These are phyloP conservation scores for Tetranychus piercei DNA, from an alignment of 2,888 invertebrate species.

Conservation along the genomic window DNA sequence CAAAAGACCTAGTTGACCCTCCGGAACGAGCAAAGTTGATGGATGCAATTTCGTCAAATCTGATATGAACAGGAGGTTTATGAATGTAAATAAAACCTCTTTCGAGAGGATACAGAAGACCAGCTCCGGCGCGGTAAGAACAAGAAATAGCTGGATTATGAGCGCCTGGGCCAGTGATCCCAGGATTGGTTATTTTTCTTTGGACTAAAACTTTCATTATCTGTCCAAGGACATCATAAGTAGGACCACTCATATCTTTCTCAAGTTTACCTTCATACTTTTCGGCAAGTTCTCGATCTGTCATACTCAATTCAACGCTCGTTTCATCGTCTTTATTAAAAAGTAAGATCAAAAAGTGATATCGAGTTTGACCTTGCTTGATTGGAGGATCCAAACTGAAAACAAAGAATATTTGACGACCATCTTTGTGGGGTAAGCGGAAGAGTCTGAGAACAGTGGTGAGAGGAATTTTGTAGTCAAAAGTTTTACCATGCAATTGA, in stretches of 20 bases:
- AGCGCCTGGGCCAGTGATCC: slow-evolving; percentile 56
- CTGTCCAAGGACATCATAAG: slow-evolving; percentile 84
- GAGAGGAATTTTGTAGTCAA: slow-evolving; percentile 98
- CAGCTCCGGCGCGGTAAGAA: slow-evolving; percentile 92
- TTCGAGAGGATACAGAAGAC: slow-evolving; percentile 88
- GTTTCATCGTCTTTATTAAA: slow-evolving; percentile 89
- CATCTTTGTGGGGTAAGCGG: slow-evolving; percentile 85
- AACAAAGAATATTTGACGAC: slow-evolving; percentile 94
- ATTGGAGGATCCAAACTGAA: slow-evolving; percentile 90
- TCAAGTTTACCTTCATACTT: slow-evolving; percentile 81
- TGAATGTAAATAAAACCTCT: slow-evolving; percentile 95
- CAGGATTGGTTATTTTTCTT: slow-evolving; percentile 82
- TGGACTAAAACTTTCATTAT: slow-evolving; percentile 90
- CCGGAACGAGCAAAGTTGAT: slow-evolving; percentile 91
- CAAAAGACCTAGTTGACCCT: slow-evolving; percentile 49
- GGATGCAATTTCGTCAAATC: slow-evolving; percentile 83
- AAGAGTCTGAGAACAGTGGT: slow-evolving; percentile 85
- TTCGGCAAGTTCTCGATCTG: slow-evolving; percentile 77
- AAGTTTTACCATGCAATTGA: slow-evolving; percentile 90
- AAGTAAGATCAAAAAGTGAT: slow-evolving; percentile 80
- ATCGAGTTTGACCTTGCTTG: slow-evolving; percentile 95
- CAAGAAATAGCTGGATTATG: slow-evolving; percentile 78
- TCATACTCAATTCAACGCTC: slow-evolving; percentile 68
- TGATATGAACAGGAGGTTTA: slow-evolving; percentile 91
- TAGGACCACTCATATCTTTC: slow-evolving; percentile 73